These are phyloP conservation scores for Danio albolineatus DNA, from an alignment of 2,797 vertebrate genomes.

Conservation along the genomic window DNA sequence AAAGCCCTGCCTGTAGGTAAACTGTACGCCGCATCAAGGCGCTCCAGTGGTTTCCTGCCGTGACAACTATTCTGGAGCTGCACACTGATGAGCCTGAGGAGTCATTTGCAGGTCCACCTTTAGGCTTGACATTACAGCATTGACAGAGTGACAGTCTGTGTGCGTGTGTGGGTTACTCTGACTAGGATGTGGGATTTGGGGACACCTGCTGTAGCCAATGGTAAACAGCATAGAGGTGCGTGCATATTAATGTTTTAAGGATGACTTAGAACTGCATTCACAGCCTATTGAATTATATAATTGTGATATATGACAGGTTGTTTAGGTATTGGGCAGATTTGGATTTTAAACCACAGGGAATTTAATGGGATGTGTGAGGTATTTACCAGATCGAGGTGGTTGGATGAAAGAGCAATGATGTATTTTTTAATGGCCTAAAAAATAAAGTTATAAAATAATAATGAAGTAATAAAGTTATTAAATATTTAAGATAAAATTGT, in stretches of 20 bases:
- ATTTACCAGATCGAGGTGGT: neutral
- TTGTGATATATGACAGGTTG: neutral
- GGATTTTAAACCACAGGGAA: neutral
- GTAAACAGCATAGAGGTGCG: constrained; percentile 29
- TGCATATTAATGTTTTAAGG: constrained; percentile 42
- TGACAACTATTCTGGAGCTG: constrained; percentile 39
- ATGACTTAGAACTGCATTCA: neutral
- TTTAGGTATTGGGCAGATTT: neutral
- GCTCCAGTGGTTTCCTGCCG: constrained; percentile 36
- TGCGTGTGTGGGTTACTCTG: neutral
- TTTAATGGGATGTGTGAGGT: neutral
- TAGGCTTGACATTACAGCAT: constrained; percentile 28
- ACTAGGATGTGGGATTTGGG: constrained; percentile 31
- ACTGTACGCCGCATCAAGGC: constrained; percentile 31
- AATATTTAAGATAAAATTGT: neutral
- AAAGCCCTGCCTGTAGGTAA: constrained; percentile 41
- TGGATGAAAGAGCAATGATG: neutral
- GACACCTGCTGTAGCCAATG: constrained; percentile 43
- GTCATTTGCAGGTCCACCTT: constrained; percentile 26
- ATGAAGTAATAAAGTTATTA: neutral
- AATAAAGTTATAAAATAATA: no score
- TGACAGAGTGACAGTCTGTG: constrained; percentile 36
- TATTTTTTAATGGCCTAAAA: neutral
- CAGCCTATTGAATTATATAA: constrained; percentile 9
- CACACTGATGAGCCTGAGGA: constrained; percentile 23